Percentiles rank a stretch among this genome's conserved stretches.
Conservation (phyloP, 2,888 invertebrate genomes). For the Lasioglossum figueresi region DNA sequence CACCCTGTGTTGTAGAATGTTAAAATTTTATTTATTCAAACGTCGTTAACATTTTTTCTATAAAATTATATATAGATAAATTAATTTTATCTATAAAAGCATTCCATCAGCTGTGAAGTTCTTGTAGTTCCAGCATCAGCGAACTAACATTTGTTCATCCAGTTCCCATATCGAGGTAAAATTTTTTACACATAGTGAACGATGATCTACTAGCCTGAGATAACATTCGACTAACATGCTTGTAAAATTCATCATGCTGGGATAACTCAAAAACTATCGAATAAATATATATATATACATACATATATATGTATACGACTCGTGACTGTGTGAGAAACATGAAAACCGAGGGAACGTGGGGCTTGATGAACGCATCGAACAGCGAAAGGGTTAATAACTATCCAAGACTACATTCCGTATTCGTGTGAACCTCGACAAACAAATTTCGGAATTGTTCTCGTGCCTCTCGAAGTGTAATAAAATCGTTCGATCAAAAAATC, state of each 20-base stretch:
- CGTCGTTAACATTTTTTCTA: no score
- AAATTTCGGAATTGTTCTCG: background rate
- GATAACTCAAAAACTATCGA: background rate
- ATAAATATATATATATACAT: background rate
- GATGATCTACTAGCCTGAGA: background rate
- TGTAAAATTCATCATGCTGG: conserved; percentile 4
- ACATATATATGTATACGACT: background rate
- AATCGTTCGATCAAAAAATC: background rate
- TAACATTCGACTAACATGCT: conserved; percentile 10
- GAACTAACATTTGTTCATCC: background rate
- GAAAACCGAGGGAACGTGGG: background rate
- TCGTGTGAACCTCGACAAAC: background rate
- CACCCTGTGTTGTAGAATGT: no score
- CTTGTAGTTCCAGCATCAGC: background rate
- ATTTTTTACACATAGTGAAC: background rate
- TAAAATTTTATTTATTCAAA: no score
- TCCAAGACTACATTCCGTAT: background rate
- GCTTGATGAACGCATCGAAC: conserved; percentile 4
- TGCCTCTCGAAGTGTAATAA: background rate
- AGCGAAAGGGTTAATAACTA: conserved; percentile 10
- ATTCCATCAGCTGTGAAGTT: background rate
- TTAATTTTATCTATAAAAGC: no score
- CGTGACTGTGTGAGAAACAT: background rate
- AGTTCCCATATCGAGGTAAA: background rate
- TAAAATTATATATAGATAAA: no score